Conservation (phyloP, 2,888 invertebrate genomes). For the Tetragnatha montana region DNA sequence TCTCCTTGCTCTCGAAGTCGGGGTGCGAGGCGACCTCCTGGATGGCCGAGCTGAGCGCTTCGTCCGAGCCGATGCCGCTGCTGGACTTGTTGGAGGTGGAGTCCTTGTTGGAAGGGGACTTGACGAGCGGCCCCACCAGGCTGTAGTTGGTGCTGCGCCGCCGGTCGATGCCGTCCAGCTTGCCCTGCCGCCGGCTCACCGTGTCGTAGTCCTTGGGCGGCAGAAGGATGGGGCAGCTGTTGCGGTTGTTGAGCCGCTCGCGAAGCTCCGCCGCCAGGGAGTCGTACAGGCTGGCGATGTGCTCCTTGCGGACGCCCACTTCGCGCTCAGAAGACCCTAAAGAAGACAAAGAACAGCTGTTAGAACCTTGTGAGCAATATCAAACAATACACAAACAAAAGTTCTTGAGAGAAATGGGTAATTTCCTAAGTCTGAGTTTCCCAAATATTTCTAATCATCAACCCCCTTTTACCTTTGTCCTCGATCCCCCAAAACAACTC, state of each 20-base stretch:
- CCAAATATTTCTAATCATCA: too few relatives aligned
- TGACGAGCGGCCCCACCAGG: constrained; percentile 69
- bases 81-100: constrained; percentile 67
- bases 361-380: too few relatives aligned
- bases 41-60: constrained; percentile 71
- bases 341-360: not conserved
- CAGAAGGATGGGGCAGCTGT: constrained; percentile 83
- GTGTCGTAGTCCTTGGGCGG: constrained; percentile 97
- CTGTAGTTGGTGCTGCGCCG: constrained; percentile 74
- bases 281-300: constrained; percentile 88
- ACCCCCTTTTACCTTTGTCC: too few relatives aligned
- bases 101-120: constrained; percentile 50
- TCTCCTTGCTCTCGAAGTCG: constrained; percentile 71
- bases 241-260: constrained; percentile 81
- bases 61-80: constrained; percentile 71
- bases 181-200: constrained; percentile 86
- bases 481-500: too few relatives aligned
- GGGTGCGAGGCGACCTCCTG: constrained; percentile 71
- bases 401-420: too few relatives aligned
- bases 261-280: constrained; percentile 93
- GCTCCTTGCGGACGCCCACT: constrained; percentile 68
- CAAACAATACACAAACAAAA: too few relatives aligned
- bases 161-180: constrained; percentile 84
- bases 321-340: constrained; percentile 64
- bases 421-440: too few relatives aligned